Evolutionary conservation across 2,113 vertebrate species (phyloP).

Genomic region (Sakesphorus luctuosus): DNA sequence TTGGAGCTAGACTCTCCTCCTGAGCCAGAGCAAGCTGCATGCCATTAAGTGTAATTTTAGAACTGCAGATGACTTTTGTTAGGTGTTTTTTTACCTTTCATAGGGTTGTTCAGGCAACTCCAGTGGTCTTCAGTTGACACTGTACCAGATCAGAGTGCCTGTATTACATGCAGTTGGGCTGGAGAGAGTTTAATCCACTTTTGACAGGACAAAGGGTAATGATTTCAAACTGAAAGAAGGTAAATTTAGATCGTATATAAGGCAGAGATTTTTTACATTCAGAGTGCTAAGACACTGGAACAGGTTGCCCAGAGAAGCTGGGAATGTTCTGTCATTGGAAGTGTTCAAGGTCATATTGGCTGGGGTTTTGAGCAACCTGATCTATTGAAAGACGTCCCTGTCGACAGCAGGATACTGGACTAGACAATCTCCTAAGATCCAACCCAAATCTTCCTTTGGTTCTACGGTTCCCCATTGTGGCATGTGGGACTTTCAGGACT

Average conservation of each 20-base stretch:
- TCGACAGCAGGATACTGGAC: neutral
- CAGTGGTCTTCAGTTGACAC: neutral
- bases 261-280: neutral
- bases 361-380: neutral
- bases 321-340: neutral
- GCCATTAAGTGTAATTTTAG: neutral
- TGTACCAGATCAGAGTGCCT: neutral
- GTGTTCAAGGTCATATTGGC: neutral
- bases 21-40: neutral
- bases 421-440: neutral
- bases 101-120: neutral
- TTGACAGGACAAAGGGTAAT: neutral
- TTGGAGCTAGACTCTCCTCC: neutral
- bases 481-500: neutral
- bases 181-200: neutral
- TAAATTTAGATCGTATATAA: neutral
- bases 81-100: neutral
- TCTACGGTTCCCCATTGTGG: neutral
- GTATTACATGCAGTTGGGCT: neutral
- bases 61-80: neutral
- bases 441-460: neutral
- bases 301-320: neutral
- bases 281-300: neutral
- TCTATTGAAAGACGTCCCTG: neutral
- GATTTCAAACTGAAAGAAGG: neutral